Evolutionary conservation across 92 coral and sea anemone species (phyloP).

Genomic region (Pocillopora meandrina): DNA sequence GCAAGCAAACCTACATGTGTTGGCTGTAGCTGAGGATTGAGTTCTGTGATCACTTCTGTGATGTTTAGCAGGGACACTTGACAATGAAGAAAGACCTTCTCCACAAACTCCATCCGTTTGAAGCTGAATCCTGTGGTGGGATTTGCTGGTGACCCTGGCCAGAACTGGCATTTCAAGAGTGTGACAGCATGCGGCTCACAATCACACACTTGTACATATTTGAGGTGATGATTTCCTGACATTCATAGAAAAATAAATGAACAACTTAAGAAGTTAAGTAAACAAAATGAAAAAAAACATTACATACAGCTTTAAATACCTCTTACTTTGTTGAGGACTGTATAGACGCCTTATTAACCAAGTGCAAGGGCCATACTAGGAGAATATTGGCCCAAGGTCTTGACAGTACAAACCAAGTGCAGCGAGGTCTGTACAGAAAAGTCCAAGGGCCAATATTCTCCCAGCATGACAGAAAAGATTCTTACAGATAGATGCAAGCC

Average conservation of each 20-base stretch:
- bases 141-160: slow-evolving; percentile 56
- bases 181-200: slow-evolving; percentile 52
- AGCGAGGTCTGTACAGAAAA: too few relatives aligned
- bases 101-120: slow-evolving; percentile 49
- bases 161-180: slow-evolving; percentile 41
- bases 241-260: not conserved
- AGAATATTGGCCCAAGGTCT: too few relatives aligned
- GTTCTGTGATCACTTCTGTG: slow-evolving; percentile 42
- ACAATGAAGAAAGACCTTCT: slow-evolving; percentile 53
- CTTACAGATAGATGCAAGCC: too few relatives aligned
- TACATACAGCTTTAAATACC: too few relatives aligned
- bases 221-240: slow-evolving; percentile 52
- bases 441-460: too few relatives aligned
- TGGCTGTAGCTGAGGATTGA: slow-evolving; percentile 51
- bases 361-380: too few relatives aligned
- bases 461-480: too few relatives aligned
- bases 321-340: too few relatives aligned
- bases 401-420: too few relatives aligned
- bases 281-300: not conserved
- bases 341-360: too few relatives aligned
- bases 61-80: slow-evolving; percentile 50
- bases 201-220: slow-evolving; percentile 43
- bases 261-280: not conserved
- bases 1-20: slow-evolving; percentile 37
- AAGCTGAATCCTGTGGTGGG: slow-evolving; percentile 46